Percentiles rank a stretch among this genome's conserved stretches.
Conservation (phyloP, 2,888 invertebrate species). For the Chymomyza procnemis region DNA sequence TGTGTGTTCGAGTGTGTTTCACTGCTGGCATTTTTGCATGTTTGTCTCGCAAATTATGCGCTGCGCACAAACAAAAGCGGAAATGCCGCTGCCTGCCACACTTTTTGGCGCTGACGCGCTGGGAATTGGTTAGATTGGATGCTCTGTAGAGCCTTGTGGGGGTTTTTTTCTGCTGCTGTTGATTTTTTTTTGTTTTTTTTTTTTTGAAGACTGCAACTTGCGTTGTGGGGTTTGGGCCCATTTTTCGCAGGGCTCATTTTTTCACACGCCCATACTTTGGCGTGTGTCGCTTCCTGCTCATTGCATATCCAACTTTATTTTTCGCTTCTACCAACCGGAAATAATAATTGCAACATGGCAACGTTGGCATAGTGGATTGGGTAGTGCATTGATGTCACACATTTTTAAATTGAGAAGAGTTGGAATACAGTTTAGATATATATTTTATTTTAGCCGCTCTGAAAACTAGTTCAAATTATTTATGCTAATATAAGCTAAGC, state of each 20-base stretch:
- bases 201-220: neutral
- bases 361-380: neutral
- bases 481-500: too few relatives aligned
- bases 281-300: slow-evolving; percentile 62
- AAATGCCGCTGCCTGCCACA: slow-evolving; percentile 41
- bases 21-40: slow-evolving; percentile 64
- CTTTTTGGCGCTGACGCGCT: slow-evolving; percentile 45
- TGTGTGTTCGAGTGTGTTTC: slow-evolving; percentile 32
- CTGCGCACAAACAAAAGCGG: slow-evolving; percentile 69
- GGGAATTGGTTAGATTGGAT: slow-evolving; percentile 19
- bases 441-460: too few relatives aligned
- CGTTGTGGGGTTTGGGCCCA: slow-evolving; percentile 5
- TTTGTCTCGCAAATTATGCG: slow-evolving; percentile 71
- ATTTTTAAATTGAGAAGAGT: neutral
- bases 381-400: slow-evolving; percentile 25
- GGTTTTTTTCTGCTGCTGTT: too few relatives aligned
- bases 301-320: slow-evolving; percentile 59
- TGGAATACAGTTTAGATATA: slow-evolving; percentile 10
- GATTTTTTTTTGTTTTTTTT: slow-evolving; percentile 8
- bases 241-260: slow-evolving; percentile 35
- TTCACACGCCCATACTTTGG: slow-evolving; percentile 44
- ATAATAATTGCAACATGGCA: slow-evolving; percentile 71
- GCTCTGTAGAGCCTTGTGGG: slow-evolving; percentile 14
- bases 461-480: too few relatives aligned
- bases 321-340: slow-evolving; percentile 65